phyloP scores from a whole-genome alignment of 2,797 vertebrate genomes.

The Glyptemys insculpta region DNA sequence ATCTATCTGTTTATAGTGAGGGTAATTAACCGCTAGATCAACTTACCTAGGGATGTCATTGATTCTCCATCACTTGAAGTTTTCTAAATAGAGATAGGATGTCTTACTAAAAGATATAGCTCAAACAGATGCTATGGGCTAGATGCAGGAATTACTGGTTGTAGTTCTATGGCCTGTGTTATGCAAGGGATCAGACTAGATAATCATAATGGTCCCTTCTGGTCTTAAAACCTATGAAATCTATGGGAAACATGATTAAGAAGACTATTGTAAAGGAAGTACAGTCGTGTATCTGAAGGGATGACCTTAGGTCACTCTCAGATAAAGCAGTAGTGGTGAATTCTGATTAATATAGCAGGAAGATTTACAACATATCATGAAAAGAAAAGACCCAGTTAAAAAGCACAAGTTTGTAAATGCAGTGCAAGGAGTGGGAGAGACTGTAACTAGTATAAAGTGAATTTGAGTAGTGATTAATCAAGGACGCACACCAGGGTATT shows the following conservation, averaged over 20 bases:
- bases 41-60: background rate
- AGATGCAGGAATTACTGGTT: background rate
- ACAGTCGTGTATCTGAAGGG: background rate
- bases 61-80: background rate
- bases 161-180: background rate
- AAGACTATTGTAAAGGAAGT: background rate
- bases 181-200: background rate
- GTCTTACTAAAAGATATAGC: background rate
- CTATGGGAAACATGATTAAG: background rate
- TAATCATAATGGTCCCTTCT: background rate
- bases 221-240: background rate
- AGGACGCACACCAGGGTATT: background rate
- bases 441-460: background rate
- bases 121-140: background rate
- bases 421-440: rapidly evolving
- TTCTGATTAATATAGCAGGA: background rate
- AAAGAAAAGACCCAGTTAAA: background rate
- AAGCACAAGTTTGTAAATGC: background rate
- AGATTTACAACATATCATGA: background rate
- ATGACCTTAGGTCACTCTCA: background rate
- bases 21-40: background rate
- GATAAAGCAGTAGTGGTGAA: background rate
- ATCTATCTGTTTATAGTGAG: background rate
- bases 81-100: background rate
- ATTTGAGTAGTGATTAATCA: conserved; percentile 33